These are phyloP conservation scores for Callorhinus ursinus DNA, from an alignment of 2,113 vertebrate genomes.

Conservation along the genomic window DNA sequence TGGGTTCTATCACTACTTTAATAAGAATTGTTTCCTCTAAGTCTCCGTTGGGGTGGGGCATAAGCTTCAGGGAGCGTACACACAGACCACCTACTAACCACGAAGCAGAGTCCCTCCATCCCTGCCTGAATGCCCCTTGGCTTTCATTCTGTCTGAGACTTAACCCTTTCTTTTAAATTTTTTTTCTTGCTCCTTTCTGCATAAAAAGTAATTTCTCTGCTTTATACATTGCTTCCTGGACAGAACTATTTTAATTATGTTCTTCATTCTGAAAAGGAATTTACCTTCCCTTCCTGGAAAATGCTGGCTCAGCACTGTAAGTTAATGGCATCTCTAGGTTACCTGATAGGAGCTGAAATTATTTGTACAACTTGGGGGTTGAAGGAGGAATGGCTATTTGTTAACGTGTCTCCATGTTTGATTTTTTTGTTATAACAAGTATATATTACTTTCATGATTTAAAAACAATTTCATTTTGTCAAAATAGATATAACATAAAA, in stretches of 20 bases:
- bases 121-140: rapidly evolving
- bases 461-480: background rate
- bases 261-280: background rate
- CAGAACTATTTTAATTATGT: background rate
- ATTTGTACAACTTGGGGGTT: background rate
- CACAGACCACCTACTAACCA: background rate
- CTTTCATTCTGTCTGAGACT: background rate
- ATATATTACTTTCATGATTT: background rate
- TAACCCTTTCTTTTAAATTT: background rate
- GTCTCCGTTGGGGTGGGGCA: background rate
- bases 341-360: background rate
- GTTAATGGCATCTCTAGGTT: background rate
- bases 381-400: background rate
- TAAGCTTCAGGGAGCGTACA: background rate
- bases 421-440: background rate
- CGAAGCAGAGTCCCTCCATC: background rate
- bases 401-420: background rate
- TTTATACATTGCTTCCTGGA: background rate
- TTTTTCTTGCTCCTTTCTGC: background rate
- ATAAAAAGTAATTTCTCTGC: background rate
- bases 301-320: background rate
- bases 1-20: background rate
- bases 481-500: background rate
- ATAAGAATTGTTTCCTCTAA: background rate
- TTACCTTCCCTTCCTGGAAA: background rate